Conservation (phyloP, 2,888 invertebrate species). For the Gymnosoma rotundatum region DNA sequence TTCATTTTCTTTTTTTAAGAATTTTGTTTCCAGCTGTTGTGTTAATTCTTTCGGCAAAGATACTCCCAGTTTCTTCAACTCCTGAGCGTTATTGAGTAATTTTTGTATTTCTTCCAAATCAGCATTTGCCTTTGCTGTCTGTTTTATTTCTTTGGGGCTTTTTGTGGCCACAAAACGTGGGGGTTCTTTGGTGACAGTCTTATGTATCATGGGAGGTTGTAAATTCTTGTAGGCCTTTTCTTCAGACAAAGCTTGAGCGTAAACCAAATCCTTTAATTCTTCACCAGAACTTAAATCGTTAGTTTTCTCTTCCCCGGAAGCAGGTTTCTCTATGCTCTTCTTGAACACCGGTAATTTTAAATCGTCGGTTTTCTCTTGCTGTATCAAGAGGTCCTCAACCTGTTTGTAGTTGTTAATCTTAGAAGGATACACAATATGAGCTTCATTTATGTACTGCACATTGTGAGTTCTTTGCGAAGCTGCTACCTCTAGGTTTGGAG, state of each 20-base stretch:
- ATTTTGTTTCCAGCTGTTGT: constrained; percentile 75
- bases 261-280: constrained; percentile 75
- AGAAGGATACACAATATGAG: constrained; percentile 76
- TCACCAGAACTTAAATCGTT: constrained; percentile 74
- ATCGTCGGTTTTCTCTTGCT: constrained; percentile 45
- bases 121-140: constrained; percentile 76
- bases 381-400: constrained; percentile 40
- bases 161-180: constrained; percentile 70
- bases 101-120: constrained; percentile 83
- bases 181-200: constrained; percentile 72
- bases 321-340: constrained; percentile 38
- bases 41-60: constrained; percentile 76
- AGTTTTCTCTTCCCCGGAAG: neutral
- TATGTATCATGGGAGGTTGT: constrained; percentile 76
- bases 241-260: constrained; percentile 64
- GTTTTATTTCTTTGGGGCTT: constrained; percentile 49
- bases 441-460: constrained; percentile 75
- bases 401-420: constrained; percentile 58
- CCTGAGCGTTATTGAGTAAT: constrained; percentile 82
- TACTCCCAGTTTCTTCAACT: constrained; percentile 78
- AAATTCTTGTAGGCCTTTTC: constrained; percentile 76
- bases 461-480: constrained; percentile 76
- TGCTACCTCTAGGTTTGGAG: constrained; percentile 75
- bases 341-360: constrained; percentile 73
- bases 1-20: constrained; percentile 44